These are phyloP conservation scores for Lepus oiostolus DNA, from an alignment of 2,797 vertebrate species.

Conservation along the genomic window DNA sequence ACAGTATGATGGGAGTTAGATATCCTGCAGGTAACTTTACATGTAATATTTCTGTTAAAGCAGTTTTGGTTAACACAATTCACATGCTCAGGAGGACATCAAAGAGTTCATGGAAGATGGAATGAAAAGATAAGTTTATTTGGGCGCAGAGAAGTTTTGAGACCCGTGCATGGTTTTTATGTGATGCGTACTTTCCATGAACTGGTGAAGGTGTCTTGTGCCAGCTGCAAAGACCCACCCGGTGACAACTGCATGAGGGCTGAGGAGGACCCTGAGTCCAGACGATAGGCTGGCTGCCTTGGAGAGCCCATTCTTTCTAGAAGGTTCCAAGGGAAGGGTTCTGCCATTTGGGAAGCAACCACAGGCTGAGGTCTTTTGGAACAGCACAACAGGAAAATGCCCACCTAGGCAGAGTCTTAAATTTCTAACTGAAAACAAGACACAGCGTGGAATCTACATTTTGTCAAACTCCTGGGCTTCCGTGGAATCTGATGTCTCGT, in stretches of 20 bases:
- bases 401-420: not conserved
- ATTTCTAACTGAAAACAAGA: slow-evolving; percentile 31
- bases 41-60: not conserved
- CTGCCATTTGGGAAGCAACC: not conserved
- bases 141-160: too few relatives aligned
- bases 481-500: not conserved
- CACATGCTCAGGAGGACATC: too few relatives aligned
- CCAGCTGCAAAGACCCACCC: not conserved
- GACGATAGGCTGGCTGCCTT: not conserved
- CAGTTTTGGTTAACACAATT: not conserved
- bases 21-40: not conserved
- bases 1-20: not conserved
- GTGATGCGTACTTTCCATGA: too few relatives aligned
- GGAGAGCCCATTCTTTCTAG: not conserved
- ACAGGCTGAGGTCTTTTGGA: not conserved
- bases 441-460: not conserved
- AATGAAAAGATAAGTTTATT: too few relatives aligned
- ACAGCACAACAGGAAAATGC: not conserved
- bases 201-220: too few relatives aligned
- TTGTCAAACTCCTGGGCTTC: not conserved
- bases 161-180: too few relatives aligned
- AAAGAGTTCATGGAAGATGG: too few relatives aligned
- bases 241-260: not conserved
- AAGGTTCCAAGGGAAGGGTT: not conserved
- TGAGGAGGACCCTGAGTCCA: not conserved